Base-by-base conservation (phyloP, 2,888 invertebrate species). In the Scrobipalpa costella region DNA sequence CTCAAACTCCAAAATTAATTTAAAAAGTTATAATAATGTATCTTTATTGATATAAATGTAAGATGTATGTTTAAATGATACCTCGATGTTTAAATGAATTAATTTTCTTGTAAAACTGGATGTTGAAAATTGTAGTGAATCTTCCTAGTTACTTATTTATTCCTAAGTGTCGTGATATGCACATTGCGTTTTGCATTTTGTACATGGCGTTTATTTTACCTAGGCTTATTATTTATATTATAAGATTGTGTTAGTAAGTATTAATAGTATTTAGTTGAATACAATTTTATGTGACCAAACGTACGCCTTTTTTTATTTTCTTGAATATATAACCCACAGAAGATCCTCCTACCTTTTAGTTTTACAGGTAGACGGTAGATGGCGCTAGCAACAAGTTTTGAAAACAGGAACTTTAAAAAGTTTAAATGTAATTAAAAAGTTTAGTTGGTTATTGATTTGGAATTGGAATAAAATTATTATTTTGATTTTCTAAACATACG, bases 231-330 rank as follows among this genome's bases (percentile, higher is more conserved):
- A 44, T 40, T 11, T 34, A 34, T 34, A 34, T 34, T 57, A 9
- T 47, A 57, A 57, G 47, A 34, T 36, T 55, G 55, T 55, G 17
- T 59, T 47, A 59, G 44, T 21, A 47, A 52, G 52, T 59, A 63
- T 63, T 49, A 63, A 49, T 59, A 59, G 17, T 63, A 59, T 52
- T 63, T 52, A 63, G 63, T 58, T 59, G 2, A 38, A 50, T 63
- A 63, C 40, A 63, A 27, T 50, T 55, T 52, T 50, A 40, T 58
- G 50, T 52, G 40, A 57, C 19, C 21, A 57, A 61, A 36, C n/a
- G 21, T 55, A 15, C 27, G 6, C 5, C 7, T 34, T 34, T n/a
- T 1, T 55, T 5, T 50, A 50, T 50, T 44, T 44, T 5, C 15
- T 44, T n/a, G n/a, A n/a, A n/a, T n/a, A n/a, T n/a, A n/a, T n/a